Evolutionary conservation across 2,888 invertebrate species (phyloP).

Genomic region (Tipula vernalis): DNA sequence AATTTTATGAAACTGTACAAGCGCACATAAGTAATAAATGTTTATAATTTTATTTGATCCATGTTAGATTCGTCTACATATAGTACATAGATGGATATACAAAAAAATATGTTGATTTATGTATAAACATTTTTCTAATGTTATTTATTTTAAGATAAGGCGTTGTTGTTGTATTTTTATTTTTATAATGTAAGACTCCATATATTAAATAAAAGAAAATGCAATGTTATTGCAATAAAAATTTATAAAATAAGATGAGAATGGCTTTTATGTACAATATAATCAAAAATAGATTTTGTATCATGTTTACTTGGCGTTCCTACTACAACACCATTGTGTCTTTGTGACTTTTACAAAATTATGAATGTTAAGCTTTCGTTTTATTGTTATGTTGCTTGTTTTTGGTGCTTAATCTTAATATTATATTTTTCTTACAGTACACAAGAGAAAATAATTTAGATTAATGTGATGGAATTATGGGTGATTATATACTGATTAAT

Average conservation of each 20-base stretch:
- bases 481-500: not conserved
- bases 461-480: not conserved
- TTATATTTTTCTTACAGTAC: not conserved
- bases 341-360: not conserved
- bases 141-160: not conserved
- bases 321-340: not conserved
- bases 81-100: not conserved
- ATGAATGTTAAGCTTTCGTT: not conserved
- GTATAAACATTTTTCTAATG: not conserved
- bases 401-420: not conserved
- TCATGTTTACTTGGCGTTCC: not conserved
- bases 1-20: not conserved
- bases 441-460: not conserved
- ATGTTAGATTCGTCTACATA: not conserved
- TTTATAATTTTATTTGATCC: not conserved
- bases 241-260: not conserved
- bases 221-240: not conserved
- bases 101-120: not conserved
- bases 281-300: not conserved
- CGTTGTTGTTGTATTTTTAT: not conserved
- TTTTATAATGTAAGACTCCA: not conserved
- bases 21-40: not conserved
- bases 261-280: not conserved
- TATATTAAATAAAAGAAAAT: not conserved
- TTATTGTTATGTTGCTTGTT: not conserved